Conservation (phyloP, 2,888 invertebrate species). For the Stegana nigrithorax region DNA sequence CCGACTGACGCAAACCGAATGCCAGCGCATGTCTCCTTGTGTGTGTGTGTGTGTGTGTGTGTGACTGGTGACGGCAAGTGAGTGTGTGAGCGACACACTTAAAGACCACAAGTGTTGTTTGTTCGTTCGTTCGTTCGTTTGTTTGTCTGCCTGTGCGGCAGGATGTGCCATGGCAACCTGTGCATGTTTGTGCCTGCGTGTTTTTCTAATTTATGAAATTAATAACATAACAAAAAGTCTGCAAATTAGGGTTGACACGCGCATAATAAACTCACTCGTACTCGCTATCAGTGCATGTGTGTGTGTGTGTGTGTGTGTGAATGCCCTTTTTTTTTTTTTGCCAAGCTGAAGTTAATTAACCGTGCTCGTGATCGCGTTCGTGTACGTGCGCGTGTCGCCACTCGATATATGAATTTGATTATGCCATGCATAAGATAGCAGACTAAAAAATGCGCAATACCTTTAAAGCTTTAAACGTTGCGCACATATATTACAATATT, state of each 20-base stretch:
- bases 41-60: neutral
- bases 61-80: no score
- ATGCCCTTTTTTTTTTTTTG: no score
- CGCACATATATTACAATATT: no score
- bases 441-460: no score
- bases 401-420: no score
- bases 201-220: slow-evolving; percentile 19
- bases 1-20: neutral
- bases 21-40: slow-evolving; percentile 20
- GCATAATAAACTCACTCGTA: neutral
- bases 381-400: no score
- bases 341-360: no score
- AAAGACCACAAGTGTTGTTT: neutral
- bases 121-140: neutral
- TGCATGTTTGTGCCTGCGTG: slow-evolving; percentile 4
- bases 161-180: neutral
- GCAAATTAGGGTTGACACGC: slow-evolving; percentile 6
- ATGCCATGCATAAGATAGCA: no score
- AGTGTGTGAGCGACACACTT: no score
- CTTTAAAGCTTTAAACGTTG: no score
- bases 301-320: neutral
- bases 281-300: neutral
- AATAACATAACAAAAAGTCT: slow-evolving; percentile 9
- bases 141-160: neutral
- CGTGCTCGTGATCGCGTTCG: no score